These are phyloP conservation scores for Diarsia mendica DNA, from an alignment of 2,888 invertebrate genomes.

Conservation along the genomic window DNA sequence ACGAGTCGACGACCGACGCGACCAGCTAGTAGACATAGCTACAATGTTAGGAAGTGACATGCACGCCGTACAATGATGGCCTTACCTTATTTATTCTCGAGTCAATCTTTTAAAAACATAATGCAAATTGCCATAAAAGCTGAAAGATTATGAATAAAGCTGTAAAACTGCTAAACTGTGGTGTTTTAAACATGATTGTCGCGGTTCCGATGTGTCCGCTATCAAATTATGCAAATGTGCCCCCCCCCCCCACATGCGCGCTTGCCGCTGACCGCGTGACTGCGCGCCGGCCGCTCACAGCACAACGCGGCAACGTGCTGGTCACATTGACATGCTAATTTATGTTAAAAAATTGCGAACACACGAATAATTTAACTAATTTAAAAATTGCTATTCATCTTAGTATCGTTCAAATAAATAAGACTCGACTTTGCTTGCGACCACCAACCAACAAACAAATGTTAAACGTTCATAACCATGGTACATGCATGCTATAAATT, in stretches of 20 bases:
- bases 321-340: constrained; percentile 37
- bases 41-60: too few relatives aligned
- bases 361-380: constrained; percentile 19
- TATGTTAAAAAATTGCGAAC: constrained; percentile 14
- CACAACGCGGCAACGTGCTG: constrained; percentile 13
- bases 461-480: background rate
- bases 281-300: constrained; percentile 26
- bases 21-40: too few relatives aligned
- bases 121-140: background rate
- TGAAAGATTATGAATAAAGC: background rate
- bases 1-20: too few relatives aligned
- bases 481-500: background rate
- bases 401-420: constrained; percentile 15
- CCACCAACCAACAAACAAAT: background rate
- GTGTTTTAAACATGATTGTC: constrained; percentile 3
- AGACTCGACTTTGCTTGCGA: background rate
- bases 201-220: constrained; percentile 6
- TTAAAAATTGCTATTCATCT: constrained; percentile 10
- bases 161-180: background rate
- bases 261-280: constrained; percentile 21
- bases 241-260: background rate
- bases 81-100: background rate
- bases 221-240: constrained; percentile 15
- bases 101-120: background rate
- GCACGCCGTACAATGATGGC: too few relatives aligned